phyloP scores from a whole-genome alignment of 2,797 vertebrate species.

The Yasuhikotakia modesta region DNA sequence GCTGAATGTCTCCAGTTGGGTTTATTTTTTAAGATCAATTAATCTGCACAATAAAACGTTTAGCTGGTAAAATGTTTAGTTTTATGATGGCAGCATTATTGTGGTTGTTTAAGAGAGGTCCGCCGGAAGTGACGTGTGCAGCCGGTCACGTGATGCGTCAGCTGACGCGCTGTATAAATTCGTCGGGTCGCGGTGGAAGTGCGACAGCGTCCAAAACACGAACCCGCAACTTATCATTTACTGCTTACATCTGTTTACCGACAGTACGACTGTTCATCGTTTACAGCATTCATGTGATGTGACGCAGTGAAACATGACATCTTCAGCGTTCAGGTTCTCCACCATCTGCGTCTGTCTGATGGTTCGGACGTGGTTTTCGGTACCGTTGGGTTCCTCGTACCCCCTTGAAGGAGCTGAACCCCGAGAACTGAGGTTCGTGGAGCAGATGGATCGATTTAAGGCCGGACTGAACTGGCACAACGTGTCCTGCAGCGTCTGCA shows the following conservation, averaged over 20 bases:
- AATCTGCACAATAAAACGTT: too few species aligned
- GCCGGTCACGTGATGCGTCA: slow-evolving; percentile 70
- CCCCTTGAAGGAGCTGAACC: slow-evolving; percentile 51
- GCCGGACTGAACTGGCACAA: slow-evolving; percentile 74
- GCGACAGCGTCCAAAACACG: not conserved
- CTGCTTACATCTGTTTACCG: not conserved
- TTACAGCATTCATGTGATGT: too few species aligned
- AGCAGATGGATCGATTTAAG: slow-evolving; percentile 36
- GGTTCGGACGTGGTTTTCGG: slow-evolving; percentile 43
- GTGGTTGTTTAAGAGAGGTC: too few species aligned
- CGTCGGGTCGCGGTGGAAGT: not conserved
- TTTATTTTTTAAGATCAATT: too few species aligned
- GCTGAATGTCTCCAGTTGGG: not conserved
- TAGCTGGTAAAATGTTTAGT: too few species aligned
- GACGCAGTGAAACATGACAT: not conserved
- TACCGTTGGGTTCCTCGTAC: slow-evolving; percentile 41
- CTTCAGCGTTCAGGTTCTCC: not conserved
- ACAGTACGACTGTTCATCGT: not conserved
- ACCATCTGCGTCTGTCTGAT: not conserved
- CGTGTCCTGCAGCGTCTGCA: slow-evolving; percentile 73
- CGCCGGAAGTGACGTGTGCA: not conserved
- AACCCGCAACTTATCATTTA: not conserved
- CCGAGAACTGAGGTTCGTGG: slow-evolving; percentile 38
- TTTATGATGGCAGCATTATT: too few species aligned
- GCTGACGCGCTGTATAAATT: slow-evolving; percentile 59